Evolutionary conservation across 2,888 invertebrate genomes (phyloP), one percentile per base, ranked within the genome.

Genomic region (Aphidius colemani): DNA sequence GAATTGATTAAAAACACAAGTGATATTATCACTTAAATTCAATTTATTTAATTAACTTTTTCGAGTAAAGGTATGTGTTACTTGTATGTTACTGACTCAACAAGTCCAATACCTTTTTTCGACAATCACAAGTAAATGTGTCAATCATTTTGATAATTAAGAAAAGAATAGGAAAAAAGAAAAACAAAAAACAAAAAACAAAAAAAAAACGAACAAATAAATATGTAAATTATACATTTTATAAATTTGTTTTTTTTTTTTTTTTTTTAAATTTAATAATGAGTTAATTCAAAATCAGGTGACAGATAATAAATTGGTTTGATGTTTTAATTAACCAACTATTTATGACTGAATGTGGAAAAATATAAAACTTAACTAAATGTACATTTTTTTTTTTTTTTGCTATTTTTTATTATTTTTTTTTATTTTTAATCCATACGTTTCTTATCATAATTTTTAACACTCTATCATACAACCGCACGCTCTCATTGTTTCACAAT

Each of bases 341-440:
- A 80, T 80, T 75, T 76, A 78, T 80, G 80, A 80, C 79, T 79
- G 75, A 77, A 79, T 75, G 78, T 80, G 77, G 78, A 82, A 82
- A 82, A 81, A 80, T 81, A 81, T 78, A 81, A 82, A 82, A 81
- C 80, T 80, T 80, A 80, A 80, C 78, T 79, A 79, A 81, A 80
- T 76, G 73, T 81, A 82, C 81, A 81, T 76, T 74, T 76, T 72
- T 68, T 72, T 13, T 51, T 60, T 46, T 62, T 55, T 46, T 53
- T 66, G 48, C 57, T 53, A 50, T 62, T 43, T 44, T 45, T 48
- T 30, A 49, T 49, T 56, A 44, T 56, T 49, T 45, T 46, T 53
- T 53, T 46, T 53, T 11, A 13, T 30, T 11, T n/a, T n/a, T n/a
- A n/a, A n/a, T n/a, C n/a, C n/a, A n/a, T n/a, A n/a, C n/a, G n/a